Conservation (phyloP, 1,140 invertebrate species). For the Magallana ariakensis region DNA sequence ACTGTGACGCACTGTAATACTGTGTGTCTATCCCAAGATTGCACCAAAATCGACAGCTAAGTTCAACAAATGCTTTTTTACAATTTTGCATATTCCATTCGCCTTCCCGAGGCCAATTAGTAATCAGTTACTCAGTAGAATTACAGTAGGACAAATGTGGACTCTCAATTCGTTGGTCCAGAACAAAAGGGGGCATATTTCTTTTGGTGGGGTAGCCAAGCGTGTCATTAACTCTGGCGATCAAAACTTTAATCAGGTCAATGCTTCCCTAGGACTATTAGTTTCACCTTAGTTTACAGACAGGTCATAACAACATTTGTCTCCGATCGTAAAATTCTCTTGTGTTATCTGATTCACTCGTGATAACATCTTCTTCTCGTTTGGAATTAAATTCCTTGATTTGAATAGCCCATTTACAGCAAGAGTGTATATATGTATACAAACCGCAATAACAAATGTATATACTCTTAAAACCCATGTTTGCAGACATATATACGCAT, state of each 20-base stretch:
- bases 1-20: background rate
- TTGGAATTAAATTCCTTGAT: background rate
- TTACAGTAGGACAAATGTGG: background rate
- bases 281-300: background rate
- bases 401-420: too few species aligned
- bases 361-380: background rate
- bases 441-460: too few species aligned
- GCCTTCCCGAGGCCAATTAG: background rate
- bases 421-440: too few species aligned
- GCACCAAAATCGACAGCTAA: constrained; percentile 10
- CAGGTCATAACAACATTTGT: background rate
- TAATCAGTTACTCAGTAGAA: background rate
- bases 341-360: background rate
- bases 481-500: background rate
- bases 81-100: background rate
- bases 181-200: background rate
- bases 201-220: constrained; percentile 3
- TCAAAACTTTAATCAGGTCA: background rate
- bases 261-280: constrained; percentile 6
- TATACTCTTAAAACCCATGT: too few species aligned
- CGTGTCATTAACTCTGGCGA: background rate
- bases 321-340: background rate
- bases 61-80: background rate
- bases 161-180: background rate
- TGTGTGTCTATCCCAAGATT: background rate